Evolutionary conservation across 2,888 invertebrate species (phyloP).

Genomic region (Gortyna flavago): DNA sequence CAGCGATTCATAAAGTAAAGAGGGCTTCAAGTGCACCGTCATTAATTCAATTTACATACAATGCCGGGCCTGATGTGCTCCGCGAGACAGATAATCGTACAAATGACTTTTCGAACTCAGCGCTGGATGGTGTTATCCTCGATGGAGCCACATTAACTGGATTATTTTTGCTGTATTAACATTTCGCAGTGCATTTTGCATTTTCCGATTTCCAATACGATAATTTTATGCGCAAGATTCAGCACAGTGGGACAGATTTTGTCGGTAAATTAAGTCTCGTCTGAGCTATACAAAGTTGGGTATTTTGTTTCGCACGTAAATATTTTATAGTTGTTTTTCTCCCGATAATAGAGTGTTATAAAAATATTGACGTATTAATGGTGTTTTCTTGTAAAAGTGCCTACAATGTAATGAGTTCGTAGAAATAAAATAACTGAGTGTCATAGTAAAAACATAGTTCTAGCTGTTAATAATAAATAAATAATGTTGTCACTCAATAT

Average conservation of each 20-base stretch:
- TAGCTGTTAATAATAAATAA: neutral
- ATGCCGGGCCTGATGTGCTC: slow-evolving; percentile 81
- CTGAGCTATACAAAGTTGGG: slow-evolving; percentile 18
- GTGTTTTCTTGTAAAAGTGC: slow-evolving; percentile 34
- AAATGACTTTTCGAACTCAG: slow-evolving; percentile 86
- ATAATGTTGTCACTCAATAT: neutral
- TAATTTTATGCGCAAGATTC: slow-evolving; percentile 57
- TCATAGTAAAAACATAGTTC: neutral
- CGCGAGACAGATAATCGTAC: slow-evolving; percentile 86
- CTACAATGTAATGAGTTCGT: slow-evolving; percentile 25
- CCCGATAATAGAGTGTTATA: slow-evolving; percentile 48
- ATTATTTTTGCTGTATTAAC: slow-evolving; percentile 61
- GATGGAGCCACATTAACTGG: slow-evolving; percentile 57
- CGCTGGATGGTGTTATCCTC: slow-evolving; percentile 75
- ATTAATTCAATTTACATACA: slow-evolving; percentile 87
- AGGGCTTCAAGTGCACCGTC: slow-evolving; percentile 78
- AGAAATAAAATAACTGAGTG: slow-evolving; percentile 5
- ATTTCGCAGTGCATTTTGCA: slow-evolving; percentile 56
- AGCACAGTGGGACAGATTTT: slow-evolving; percentile 47
- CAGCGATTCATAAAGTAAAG: slow-evolving; percentile 71
- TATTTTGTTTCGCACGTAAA: slow-evolving; percentile 41
- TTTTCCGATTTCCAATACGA: slow-evolving; percentile 62
- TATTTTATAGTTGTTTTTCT: slow-evolving; percentile 61
- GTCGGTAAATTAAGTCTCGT: slow-evolving; percentile 43
- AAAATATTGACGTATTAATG: slow-evolving; percentile 55